Base-by-base conservation (phyloP, 2,113 vertebrate genomes). In the Empidonax alnorum region DNA sequence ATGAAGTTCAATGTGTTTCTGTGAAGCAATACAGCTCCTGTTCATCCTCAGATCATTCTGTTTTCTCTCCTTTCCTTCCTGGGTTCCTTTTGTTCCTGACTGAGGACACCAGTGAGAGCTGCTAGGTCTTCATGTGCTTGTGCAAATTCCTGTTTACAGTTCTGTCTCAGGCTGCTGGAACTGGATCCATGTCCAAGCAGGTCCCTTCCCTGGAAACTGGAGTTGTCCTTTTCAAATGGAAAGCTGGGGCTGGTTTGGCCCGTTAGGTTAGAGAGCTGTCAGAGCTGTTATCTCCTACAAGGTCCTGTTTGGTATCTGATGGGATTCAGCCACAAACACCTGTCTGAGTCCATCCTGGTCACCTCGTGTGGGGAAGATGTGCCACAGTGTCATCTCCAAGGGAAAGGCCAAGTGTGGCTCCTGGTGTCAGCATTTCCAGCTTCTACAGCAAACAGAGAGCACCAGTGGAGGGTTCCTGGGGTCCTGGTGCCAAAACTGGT, bases 51-150 rank as follows among this genome's bases (percentile, higher is more conserved):
- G 30, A 24, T 42, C 3, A 7, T 44, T 79, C 28, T 74, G 30
- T n/a, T 67, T 88, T 49, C 42, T 69, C 1, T 44, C 20, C 55
- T 69, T 49, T 46, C 46, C 55, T 72, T 79, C 49, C 47, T 0
- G 1, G 39, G 31, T n/a, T 67, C 17, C 1, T 46, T 77, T 84
- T 58, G 31, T 37, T 79, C 21, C 39, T 52, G 23, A 1, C 66
- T 41, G 46, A 37, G 42, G 83, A 8, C 85, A 41, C 31, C 47
- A 11, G 63, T 2, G 49, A 52, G 19, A 58, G 55, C 63, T 55
- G 27, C 27, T 22, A 41, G 0, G 0, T 5, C 35, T 52, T 42
- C 27, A 2, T 0, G 19, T 5, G n/a, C 50, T 25, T 2, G 1
- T 66, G 46, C 61, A 69, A 28, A 81, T 12, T 42, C 7, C 2